Conservation (phyloP, 2,888 invertebrate genomes). For the Acanthosepion pharaonis region DNA sequence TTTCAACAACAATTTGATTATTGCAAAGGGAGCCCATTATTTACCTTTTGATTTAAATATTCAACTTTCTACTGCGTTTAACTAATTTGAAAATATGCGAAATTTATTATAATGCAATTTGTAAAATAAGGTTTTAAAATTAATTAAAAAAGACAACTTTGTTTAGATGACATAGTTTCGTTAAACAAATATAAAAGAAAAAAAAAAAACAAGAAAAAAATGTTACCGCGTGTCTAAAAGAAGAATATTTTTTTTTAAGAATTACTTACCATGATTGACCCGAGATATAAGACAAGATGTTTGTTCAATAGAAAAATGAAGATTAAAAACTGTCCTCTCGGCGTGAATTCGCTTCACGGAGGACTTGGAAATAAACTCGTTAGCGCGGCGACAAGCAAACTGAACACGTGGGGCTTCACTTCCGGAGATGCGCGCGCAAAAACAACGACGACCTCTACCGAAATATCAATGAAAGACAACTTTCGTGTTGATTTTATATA, state of each 20-base stretch:
- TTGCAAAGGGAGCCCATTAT: too few species aligned
- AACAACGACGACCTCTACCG: not conserved
- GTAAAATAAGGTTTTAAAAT: too few species aligned
- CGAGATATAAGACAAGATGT: not conserved
- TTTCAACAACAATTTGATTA: too few species aligned
- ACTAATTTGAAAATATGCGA: too few species aligned
- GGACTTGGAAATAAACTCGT: not conserved
- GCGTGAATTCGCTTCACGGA: slow-evolving; percentile 52
- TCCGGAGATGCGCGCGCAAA: not conserved
- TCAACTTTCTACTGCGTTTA: too few species aligned
- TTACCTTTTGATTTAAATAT: too few species aligned
- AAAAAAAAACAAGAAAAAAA: too few species aligned
- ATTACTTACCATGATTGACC: not conserved
- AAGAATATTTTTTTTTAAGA: not conserved
- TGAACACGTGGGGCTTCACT: not conserved
- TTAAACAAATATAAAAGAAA: too few species aligned
- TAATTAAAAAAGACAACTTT: too few species aligned
- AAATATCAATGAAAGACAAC: not conserved
- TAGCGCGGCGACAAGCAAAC: not conserved
- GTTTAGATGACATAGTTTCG: too few species aligned
- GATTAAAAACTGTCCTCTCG: slow-evolving; percentile 49
- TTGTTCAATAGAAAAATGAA: not conserved
- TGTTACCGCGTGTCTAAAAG: too few species aligned
- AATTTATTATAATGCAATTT: too few species aligned
- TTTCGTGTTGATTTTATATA: not conserved